Conservation (phyloP, 2,113 vertebrate species). For the Ceratotherium simum region DNA sequence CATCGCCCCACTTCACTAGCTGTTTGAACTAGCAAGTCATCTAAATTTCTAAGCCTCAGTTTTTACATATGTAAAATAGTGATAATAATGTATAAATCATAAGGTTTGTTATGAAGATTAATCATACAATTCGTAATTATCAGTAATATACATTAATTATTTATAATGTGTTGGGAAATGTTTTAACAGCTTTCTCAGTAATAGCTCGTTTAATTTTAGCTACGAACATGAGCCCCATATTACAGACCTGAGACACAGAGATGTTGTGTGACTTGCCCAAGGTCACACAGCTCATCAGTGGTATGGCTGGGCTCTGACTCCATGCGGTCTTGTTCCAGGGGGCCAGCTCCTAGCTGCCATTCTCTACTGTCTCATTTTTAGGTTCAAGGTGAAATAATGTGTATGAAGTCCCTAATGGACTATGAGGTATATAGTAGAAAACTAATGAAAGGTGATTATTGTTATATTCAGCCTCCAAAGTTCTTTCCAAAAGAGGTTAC, state of each 20-base stretch:
- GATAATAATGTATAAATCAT: background rate
- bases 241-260: background rate
- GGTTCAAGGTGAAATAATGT: background rate
- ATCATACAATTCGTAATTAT: background rate
- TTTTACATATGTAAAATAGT: conserved; percentile 14
- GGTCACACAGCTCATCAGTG: background rate
- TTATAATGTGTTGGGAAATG: background rate
- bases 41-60: background rate
- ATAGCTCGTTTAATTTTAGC: background rate
- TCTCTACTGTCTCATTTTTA: background rate
- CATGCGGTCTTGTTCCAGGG: background rate
- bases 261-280: background rate
- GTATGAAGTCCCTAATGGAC: background rate
- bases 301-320: background rate
- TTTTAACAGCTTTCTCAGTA: background rate
- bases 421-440: background rate
- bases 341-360: background rate
- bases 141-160: background rate
- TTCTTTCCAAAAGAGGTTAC: background rate
- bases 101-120: background rate
- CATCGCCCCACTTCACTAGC: too few species aligned
- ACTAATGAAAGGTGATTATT: background rate
- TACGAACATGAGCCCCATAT: background rate
- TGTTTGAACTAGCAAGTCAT: background rate
- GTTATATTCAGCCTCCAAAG: background rate